Evolutionary conservation across 2,888 invertebrate species (phyloP).

Genomic region (Platycheirus albimanus): DNA sequence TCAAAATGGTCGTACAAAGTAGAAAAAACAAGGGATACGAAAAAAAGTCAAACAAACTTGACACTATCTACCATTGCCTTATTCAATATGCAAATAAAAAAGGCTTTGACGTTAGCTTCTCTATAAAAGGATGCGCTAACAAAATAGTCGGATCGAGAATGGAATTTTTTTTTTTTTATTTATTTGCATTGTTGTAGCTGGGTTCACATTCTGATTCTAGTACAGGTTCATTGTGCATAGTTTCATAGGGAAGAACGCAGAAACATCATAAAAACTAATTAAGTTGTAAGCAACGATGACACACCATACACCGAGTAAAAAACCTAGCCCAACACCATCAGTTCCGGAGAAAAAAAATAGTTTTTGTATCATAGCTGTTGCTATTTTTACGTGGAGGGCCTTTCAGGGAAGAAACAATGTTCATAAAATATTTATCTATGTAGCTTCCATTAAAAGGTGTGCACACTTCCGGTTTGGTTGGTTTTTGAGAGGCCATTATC

Average conservation of each 20-base stretch:
- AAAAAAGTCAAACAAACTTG: slow-evolving; percentile 13
- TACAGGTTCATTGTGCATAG: slow-evolving; percentile 8
- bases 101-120: not conserved
- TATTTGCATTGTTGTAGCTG: not conserved
- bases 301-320: not conserved
- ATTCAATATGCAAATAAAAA: slow-evolving; percentile 43
- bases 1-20: not conserved
- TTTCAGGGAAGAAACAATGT: slow-evolving; percentile 15
- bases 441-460: not conserved
- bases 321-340: not conserved
- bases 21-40: not conserved
- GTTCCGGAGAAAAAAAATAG: slow-evolving; percentile 1
- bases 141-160: slow-evolving; percentile 13
- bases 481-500: slow-evolving; percentile 11
- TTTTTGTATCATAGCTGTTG: slow-evolving; percentile 12
- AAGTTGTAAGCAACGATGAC: slow-evolving; percentile 46
- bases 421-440: slow-evolving; percentile 17
- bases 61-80: slow-evolving; percentile 3
- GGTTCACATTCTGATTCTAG: not conserved
- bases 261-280: slow-evolving; percentile 62
- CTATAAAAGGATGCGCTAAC: not conserved
- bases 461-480: not conserved
- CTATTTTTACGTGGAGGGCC: not conserved
- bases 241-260: slow-evolving; percentile 10
- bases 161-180: slow-evolving; percentile 15